phyloP scores from a whole-genome alignment of 2,888 invertebrate genomes.

The Melanotus villosus region DNA sequence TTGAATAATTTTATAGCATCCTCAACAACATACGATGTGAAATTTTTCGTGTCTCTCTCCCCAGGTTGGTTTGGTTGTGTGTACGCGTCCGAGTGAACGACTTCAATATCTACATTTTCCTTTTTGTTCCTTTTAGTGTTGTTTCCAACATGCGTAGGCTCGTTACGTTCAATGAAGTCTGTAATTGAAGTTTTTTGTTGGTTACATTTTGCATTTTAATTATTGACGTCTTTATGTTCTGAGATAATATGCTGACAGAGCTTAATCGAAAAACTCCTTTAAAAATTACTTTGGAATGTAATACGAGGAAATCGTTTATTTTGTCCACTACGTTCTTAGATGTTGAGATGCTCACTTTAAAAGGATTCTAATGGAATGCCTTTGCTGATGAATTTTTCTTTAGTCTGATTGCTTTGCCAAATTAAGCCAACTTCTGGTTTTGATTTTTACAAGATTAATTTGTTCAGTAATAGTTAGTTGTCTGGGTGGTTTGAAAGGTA shows the following conservation, averaged over 20 bases:
- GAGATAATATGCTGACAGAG: too few species aligned
- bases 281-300: background rate
- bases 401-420: too few species aligned
- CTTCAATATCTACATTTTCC: slow-evolving; percentile 4
- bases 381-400: too few species aligned
- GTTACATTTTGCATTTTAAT: slow-evolving; percentile 8
- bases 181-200: background rate
- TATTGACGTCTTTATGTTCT: slow-evolving; percentile 4
- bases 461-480: too few species aligned
- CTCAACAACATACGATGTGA: background rate
- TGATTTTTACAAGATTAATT: too few species aligned
- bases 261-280: too few species aligned
- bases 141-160: slow-evolving; percentile 12
- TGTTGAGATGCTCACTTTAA: too few species aligned
- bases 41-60: background rate
- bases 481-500: too few species aligned
- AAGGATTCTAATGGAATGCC: too few species aligned
- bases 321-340: too few species aligned
- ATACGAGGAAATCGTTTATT: too few species aligned
- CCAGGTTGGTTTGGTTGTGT: slow-evolving; percentile 1
- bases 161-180: slow-evolving; percentile 12
- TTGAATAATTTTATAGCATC: slow-evolving; percentile 9
- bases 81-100: slow-evolving; percentile 18
- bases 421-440: too few species aligned
- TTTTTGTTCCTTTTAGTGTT: slow-evolving; percentile 6